Percentiles rank a stretch among this genome's conserved stretches.
Evolutionary conservation across 2,113 vertebrate genomes (phyloP).

Genomic region (Clupea harengus): DNA sequence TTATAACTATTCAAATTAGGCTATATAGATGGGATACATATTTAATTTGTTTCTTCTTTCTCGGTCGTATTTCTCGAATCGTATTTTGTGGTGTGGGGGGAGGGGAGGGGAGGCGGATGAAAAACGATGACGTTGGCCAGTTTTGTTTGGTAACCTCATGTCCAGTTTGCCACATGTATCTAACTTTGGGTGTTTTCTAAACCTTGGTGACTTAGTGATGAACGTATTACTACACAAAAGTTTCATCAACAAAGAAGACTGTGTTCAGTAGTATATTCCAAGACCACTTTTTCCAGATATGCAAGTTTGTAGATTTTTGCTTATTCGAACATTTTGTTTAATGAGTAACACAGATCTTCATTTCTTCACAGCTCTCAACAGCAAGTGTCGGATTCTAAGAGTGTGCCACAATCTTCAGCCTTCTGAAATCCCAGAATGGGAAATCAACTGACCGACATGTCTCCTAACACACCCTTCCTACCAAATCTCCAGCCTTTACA

Average conservation of each 20-base stretch:
- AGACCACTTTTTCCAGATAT: not conserved
- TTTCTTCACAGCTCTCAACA: not conserved
- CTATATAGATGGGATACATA: not conserved
- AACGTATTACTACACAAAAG: not conserved
- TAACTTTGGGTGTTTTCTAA: not conserved
- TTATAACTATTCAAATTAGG: not conserved
- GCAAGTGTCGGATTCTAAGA: not conserved
- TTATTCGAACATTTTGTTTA: not conserved
- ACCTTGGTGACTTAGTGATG: not conserved
- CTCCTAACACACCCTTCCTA: constrained; percentile 66
- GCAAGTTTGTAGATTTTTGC: not conserved
- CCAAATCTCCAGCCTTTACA: constrained; percentile 74
- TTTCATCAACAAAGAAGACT: too few relatives aligned
- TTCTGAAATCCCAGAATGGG: constrained; percentile 64
- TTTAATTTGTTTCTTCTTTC: not conserved
- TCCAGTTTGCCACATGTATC: not conserved
- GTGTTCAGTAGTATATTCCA: too few relatives aligned
- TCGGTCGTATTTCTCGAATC: not conserved
- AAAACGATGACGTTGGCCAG: not conserved
- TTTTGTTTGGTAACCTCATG: not conserved
- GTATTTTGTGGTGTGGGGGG: not conserved
- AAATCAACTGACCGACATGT: constrained; percentile 76
- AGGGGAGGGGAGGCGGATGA: not conserved
- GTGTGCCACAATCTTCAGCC: not conserved
- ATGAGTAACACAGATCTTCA: not conserved